phyloP scores from a whole-genome alignment of 2,888 invertebrate genomes.

The Eudemis profundana region DNA sequence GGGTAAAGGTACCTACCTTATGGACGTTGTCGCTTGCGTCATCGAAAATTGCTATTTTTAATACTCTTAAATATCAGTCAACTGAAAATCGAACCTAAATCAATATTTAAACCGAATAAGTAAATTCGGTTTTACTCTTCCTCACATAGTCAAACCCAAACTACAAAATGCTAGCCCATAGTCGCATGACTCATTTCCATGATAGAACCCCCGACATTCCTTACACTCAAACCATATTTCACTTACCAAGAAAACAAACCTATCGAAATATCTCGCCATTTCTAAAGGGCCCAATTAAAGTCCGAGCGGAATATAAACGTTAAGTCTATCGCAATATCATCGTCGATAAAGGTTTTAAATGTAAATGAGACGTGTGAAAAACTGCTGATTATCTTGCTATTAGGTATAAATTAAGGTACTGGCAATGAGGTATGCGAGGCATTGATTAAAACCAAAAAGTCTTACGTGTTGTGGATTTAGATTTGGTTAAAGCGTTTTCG shows the following conservation, averaged over 20 bases:
- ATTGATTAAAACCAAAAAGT: slow-evolving; percentile 4
- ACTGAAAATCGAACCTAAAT: too few relatives aligned
- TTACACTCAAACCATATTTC: slow-evolving; percentile 33
- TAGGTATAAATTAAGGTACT: slow-evolving; percentile 48
- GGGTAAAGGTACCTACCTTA: too few relatives aligned
- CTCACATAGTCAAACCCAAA: neutral
- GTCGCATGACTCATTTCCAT: slow-evolving; percentile 10
- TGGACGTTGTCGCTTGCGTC: too few relatives aligned
- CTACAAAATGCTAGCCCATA: neutral
- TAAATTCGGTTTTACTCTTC: too few relatives aligned
- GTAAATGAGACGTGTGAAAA: slow-evolving; percentile 51
- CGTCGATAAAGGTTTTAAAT: slow-evolving; percentile 46
- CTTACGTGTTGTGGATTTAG: neutral
- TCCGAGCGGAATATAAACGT: slow-evolving; percentile 50
- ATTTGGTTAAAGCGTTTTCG: neutral
- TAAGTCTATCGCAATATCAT: slow-evolving; percentile 31
- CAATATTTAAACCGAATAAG: too few relatives aligned
- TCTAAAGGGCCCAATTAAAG: slow-evolving; percentile 63
- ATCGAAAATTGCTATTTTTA: too few relatives aligned
- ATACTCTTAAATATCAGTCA: too few relatives aligned
- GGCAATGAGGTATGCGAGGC: slow-evolving; percentile 45
- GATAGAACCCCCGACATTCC: slow-evolving; percentile 3
- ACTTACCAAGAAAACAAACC: slow-evolving; percentile 12
- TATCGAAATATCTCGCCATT: slow-evolving; percentile 22
- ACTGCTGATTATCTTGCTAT: slow-evolving; percentile 48